Evolutionary conservation across 2,888 invertebrate species (phyloP), one percentile per base, ranked within the genome.

Genomic region (Drosophila robusta): DNA sequence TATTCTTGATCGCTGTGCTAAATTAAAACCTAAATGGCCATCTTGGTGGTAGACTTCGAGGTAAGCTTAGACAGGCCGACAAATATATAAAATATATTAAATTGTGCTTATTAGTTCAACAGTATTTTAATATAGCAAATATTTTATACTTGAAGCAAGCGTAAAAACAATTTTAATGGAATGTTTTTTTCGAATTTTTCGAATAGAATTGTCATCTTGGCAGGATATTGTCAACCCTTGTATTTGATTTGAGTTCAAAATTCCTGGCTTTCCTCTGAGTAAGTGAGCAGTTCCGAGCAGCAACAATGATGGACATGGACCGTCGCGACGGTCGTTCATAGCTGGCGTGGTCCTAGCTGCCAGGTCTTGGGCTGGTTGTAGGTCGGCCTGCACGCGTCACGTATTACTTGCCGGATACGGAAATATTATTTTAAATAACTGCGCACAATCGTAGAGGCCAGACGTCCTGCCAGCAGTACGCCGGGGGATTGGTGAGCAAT

Each of bases 401-500:
- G 80, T 87, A 82, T 87, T 87, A 75, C 71, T 75, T 70, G 44
- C 89, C 89, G 87, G 87, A 87, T 77, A 62, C 82, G 87, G 87
- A 87, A 89, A 87, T 87, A 87, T 87, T 87, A 87, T 76, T 87
- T 87, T 77, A 89, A 86, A 87, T 77, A 87, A 80, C 72, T 77
- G 64, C 63, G 76, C 61, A 76, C 58, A 70, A 70, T 68, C 65
- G 42, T 64, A 70, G 57, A 49, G 66, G 55, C 56, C 42, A 42
- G 56, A 57, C 49, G 54, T 68, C 55, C 54, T 55, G 52, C 38
- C 14, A 38, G 8, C 49, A 22, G 29, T 52, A 62, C 49, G 47
- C 44, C 42, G 38, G 54, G 62, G 69, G 50, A 62, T 42, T 54
- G 47, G 29, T 29, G 29, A 29, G 29, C 29, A 29, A 7, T 29